phyloP scores from a whole-genome alignment of 1,140 invertebrate genomes.

The Anthonomus grandis region DNA sequence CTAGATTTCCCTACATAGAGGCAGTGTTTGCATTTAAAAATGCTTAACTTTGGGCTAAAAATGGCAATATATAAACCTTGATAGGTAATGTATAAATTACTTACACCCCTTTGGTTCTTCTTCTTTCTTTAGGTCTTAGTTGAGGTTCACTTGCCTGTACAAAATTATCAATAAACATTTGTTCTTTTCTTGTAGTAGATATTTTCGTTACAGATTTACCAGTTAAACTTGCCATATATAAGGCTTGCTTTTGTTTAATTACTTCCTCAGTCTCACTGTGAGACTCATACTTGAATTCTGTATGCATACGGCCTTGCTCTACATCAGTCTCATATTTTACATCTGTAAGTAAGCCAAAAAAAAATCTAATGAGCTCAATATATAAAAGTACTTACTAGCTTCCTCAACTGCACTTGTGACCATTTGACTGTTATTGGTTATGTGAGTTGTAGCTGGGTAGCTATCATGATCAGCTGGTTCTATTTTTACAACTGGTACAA shows the following conservation, averaged over 20 bases:
- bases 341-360: neutral
- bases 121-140: neutral
- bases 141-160: neutral
- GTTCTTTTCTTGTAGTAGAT: neutral
- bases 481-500: no score
- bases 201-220: slow-evolving; percentile 2
- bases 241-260: neutral
- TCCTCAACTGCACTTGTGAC: neutral
- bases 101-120: neutral
- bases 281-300: slow-evolving; percentile 15
- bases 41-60: neutral
- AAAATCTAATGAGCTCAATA: neutral
- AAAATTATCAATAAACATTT: neutral
- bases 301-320: slow-evolving; percentile 2
- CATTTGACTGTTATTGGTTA: neutral
- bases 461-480: slow-evolving; percentile 4
- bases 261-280: slow-evolving; percentile 3
- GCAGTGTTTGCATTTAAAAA: slow-evolving; percentile 14
- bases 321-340: slow-evolving; percentile 5
- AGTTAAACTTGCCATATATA: neutral
- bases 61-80: neutral
- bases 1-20: slow-evolving; percentile 14
- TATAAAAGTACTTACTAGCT: neutral
- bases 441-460: no score
- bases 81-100: neutral